Base-by-base conservation (phyloP, 2,113 vertebrate species). In the Mesitornis unicolor region DNA sequence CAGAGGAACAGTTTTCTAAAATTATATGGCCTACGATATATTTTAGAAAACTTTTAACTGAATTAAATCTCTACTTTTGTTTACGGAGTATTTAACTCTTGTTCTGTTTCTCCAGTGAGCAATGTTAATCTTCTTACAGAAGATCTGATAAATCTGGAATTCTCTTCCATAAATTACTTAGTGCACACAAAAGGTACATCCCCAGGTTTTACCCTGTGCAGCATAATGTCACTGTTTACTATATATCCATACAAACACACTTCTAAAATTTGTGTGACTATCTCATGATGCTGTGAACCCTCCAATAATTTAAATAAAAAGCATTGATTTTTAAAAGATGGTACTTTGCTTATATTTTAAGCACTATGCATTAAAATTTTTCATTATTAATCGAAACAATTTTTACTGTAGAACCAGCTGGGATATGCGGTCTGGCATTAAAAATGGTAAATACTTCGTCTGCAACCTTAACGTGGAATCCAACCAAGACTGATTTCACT, bases 401-500 rank as follows among this genome's bases (percentile, higher is more conserved):
- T 74, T 90, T 60, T 70, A 22, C 67, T 25, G 13, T 80, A 99
- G 99, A 97, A 87, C 98, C 98, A 54, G 97, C 98, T 65, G 97
- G 97, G 48, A 91, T 99, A 71, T 98, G 98, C 17, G 96, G 95
- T 74, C 97, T 99, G 84, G 95, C 64, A 43, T 47, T 99, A 89
- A 97, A 92, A 93, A 56, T 82, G 65, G 71, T 97, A 56, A 98
- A 98, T 96, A 96, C 97, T 57, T 98, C 98, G 8, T 98, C 98
- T 78, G 97, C 97, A 21, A 95, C 95, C 59, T 91, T 99, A 89
- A 95, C 61, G n/a, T 99, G 99, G 98, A 98, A 97, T 87, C 77
- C 92, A 85, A 97, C 96, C 16, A 84, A 69, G 22, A 98, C 97
- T 60, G 97, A 96, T 48, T 99, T 99, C 95, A 98, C 98, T 81